Conservation (phyloP, 2,113 vertebrate genomes). For the Stomatorhinus ivindoensis region DNA sequence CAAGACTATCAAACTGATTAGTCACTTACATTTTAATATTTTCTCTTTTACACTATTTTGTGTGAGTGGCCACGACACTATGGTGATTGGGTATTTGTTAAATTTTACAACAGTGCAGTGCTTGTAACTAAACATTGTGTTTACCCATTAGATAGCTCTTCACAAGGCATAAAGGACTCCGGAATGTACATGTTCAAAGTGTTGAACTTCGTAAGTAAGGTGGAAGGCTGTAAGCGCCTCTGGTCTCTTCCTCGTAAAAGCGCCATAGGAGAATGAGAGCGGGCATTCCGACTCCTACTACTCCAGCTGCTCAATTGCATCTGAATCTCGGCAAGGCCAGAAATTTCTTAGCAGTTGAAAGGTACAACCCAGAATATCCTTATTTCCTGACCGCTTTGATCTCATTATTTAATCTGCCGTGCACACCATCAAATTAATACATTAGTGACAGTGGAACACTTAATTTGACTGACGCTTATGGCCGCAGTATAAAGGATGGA, state of each 20-base stretch:
- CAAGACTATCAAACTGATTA: background rate
- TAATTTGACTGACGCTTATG: background rate
- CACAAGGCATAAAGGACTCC: background rate
- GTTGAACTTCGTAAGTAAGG: background rate
- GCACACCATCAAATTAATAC: background rate
- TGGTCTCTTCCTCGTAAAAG: background rate
- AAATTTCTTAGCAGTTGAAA: background rate
- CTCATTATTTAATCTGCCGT: slow-evolving; percentile 5
- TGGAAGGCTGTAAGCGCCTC: background rate
- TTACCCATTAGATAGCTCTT: background rate
- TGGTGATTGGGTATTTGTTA: background rate
- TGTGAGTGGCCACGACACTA: background rate
- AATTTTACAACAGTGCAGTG: background rate
- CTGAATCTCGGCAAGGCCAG: background rate
- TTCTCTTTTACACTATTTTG: background rate
- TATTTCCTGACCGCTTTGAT: background rate
- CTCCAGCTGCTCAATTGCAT: background rate
- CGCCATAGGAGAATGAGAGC: background rate
- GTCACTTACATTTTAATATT: background rate
- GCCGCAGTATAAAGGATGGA: background rate
- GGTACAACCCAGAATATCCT: background rate
- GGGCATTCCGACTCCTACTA: no score
- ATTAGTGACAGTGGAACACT: background rate
- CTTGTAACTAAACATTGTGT: background rate
- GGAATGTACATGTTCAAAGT: background rate